Conservation (phyloP, 1,140 invertebrate genomes). For the Platyscapa corneri region DNA sequence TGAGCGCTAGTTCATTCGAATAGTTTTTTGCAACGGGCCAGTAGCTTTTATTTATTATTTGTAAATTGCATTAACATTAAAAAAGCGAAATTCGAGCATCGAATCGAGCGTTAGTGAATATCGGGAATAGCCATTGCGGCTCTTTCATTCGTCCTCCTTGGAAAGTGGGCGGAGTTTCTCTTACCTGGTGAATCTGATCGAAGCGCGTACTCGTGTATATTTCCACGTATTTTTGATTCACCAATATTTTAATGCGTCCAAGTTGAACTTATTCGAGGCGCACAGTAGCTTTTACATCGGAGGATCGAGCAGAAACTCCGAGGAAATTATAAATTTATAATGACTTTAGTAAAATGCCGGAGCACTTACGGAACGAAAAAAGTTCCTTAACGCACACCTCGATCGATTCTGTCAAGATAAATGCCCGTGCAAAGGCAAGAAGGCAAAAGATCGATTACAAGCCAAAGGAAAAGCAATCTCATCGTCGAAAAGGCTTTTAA, state of each 20-base stretch:
- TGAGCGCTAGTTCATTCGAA: neutral
- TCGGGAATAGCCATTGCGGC: constrained; percentile 45
- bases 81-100: neutral
- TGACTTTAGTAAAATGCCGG: neutral
- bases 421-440: neutral
- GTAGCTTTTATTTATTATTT: neutral
- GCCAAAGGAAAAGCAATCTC: constrained; percentile 21
- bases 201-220: neutral
- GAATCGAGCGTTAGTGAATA: constrained; percentile 4
- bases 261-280: neutral
- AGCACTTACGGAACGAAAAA: neutral
- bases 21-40: neutral
- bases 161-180: constrained; percentile 51
- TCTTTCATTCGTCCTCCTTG: constrained; percentile 28
- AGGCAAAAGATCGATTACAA: constrained; percentile 37
- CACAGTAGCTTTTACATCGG: neutral
- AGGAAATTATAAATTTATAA: neutral
- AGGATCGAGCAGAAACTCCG: neutral
- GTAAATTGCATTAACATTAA: neutral
- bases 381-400: neutral
- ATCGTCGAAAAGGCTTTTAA: constrained; percentile 56
- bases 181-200: constrained; percentile 45
- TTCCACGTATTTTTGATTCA: neutral
- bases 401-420: constrained; percentile 8
- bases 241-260: neutral